Evolutionary conservation across 2,113 vertebrate species (phyloP).

Genomic region (Sphaerodactylus townsendi): DNA sequence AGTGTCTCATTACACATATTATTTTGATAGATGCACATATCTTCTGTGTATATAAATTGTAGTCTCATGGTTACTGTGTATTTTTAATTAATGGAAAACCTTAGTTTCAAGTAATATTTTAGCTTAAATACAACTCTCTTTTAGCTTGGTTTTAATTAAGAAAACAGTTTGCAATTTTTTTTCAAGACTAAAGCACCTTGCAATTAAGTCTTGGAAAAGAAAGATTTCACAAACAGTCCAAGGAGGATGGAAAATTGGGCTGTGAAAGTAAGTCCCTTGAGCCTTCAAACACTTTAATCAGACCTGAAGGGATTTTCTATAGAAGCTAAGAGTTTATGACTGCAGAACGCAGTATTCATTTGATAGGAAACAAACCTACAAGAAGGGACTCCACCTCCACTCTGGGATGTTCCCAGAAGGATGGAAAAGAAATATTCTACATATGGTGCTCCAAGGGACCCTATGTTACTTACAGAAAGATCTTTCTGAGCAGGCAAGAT

Average conservation of each 20-base stretch:
- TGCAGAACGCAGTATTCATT: too few species aligned
- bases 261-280: neutral
- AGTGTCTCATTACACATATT: neutral
- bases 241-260: neutral
- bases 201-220: neutral
- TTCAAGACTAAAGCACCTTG: neutral
- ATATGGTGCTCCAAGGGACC: neutral
- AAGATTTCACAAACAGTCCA: neutral
- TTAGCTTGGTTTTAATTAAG: conserved; percentile 4
- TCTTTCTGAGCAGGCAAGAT: too few species aligned
- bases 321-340: neutral
- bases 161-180: neutral
- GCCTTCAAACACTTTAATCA: neutral
- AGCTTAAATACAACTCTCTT: neutral
- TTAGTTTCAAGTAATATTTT: neutral
- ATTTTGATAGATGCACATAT: neutral
- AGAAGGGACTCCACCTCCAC: neutral
- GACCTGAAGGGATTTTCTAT: neutral
- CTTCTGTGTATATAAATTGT: neutral
- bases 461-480: neutral
- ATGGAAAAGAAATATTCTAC: neutral
- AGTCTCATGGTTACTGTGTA: neutral
- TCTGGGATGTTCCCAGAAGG: neutral
- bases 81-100: neutral
- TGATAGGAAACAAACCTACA: neutral